Percentiles rank a stretch among this genome's conserved stretches.
Evolutionary conservation across 2,113 vertebrate species (phyloP).

Genomic region (Fukomys damarensis): DNA sequence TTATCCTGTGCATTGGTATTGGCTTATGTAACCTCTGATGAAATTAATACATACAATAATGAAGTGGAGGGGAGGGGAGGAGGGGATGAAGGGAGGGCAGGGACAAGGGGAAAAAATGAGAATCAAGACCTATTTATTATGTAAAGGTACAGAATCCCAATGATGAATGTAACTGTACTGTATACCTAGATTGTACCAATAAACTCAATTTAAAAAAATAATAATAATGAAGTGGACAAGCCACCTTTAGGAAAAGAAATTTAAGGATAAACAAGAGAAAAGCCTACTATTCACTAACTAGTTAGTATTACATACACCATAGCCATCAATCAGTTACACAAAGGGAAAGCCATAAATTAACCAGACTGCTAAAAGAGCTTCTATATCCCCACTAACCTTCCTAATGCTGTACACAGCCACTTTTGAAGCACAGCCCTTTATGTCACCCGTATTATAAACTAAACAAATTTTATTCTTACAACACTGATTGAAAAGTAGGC

Average conservation of each 20-base stretch:
- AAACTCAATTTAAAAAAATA: no score
- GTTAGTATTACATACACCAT: not conserved
- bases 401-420: not conserved
- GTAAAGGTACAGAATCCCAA: no score
- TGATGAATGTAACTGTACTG: no score
- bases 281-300: not conserved
- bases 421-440: not conserved
- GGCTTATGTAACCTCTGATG: not conserved
- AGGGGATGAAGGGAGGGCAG: no score
- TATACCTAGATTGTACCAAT: no score
- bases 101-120: no score
- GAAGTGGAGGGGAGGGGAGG: no score
- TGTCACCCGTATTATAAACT: not conserved
- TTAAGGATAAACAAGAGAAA: conserved; percentile 36
- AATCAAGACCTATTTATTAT: no score
- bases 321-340: not conserved
- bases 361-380: not conserved
- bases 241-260: not conserved
- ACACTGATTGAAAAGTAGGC: not conserved
- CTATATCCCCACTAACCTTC: not conserved
- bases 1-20: not conserved
- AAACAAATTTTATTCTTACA: conserved; percentile 29
- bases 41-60: not conserved
- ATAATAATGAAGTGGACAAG: not conserved
- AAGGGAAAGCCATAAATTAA: not conserved